phyloP scores from a whole-genome alignment of 2,797 vertebrate genomes.

The Gephyroberyx darwinii region DNA sequence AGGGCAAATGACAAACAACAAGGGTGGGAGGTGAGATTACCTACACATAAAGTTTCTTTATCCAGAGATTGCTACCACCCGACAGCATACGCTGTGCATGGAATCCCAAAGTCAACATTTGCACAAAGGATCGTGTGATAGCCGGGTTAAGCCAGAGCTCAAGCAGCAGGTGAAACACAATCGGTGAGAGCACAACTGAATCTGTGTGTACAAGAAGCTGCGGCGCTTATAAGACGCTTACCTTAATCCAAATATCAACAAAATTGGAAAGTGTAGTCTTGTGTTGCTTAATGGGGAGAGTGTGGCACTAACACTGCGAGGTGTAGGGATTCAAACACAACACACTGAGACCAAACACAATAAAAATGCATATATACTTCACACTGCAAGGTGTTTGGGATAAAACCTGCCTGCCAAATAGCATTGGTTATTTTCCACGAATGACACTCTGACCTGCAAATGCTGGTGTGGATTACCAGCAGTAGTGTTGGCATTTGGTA shows the following conservation, averaged over 20 bases:
- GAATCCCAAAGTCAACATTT: slow-evolving; percentile 62
- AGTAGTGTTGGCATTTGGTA: neutral
- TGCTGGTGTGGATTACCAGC: neutral
- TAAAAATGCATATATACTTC: neutral
- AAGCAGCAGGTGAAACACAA: slow-evolving; percentile 45
- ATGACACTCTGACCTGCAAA: neutral
- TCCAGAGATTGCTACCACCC: slow-evolving; percentile 13
- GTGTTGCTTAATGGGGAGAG: neutral
- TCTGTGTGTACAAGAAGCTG: slow-evolving; percentile 5
- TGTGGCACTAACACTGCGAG: neutral
- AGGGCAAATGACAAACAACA: slow-evolving; percentile 16
- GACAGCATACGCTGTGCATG: slow-evolving; percentile 5
- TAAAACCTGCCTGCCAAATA: neutral
- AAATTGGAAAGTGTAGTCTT: slow-evolving; percentile 3
- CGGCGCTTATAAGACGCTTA: slow-evolving; percentile 9
- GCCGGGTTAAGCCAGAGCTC: slow-evolving; percentile 17
- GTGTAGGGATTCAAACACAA: too few species aligned
- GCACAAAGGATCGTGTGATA: slow-evolving; percentile 29
- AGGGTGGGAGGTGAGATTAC: slow-evolving; percentile 34
- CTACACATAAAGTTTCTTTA: slow-evolving; percentile 14
- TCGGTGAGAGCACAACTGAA: slow-evolving; percentile 10
- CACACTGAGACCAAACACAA: slow-evolving; percentile 2
- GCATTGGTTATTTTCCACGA: neutral
- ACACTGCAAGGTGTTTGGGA: slow-evolving; percentile 4
- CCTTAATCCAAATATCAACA: slow-evolving; percentile 42